A percentile compares a stretch with the other conserved stretches of the same genome.
phyloP scores from a whole-genome alignment of 2,113 vertebrate species.

The Megaleporinus macrocephalus region DNA sequence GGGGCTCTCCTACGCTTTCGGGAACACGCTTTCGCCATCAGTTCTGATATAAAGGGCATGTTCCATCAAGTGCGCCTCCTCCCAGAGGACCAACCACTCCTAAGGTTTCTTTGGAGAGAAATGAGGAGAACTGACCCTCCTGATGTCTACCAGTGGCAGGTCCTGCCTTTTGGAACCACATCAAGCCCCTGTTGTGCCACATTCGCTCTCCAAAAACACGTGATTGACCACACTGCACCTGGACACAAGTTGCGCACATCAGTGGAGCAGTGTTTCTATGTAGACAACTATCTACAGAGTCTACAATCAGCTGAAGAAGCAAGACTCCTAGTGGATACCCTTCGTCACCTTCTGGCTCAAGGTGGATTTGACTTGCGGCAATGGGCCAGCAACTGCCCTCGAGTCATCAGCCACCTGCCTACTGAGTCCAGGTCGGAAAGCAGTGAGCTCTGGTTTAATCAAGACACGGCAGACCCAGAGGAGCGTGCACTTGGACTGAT shows the following conservation, averaged over 20 bases:
- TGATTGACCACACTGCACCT: neutral
- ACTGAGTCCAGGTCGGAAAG: neutral
- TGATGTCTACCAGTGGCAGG: slow-evolving; percentile 45
- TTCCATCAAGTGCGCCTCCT: neutral
- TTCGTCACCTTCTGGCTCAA: neutral
- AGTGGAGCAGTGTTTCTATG: slow-evolving; percentile 40
- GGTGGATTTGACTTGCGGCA: slow-evolving; percentile 37
- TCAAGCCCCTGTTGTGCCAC: slow-evolving; percentile 48
- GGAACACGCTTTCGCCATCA: neutral
- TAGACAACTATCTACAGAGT: slow-evolving; percentile 40
- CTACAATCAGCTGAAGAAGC: neutral
- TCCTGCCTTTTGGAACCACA: slow-evolving; percentile 17
- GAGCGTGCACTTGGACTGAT: neutral
- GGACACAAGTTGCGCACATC: no score
- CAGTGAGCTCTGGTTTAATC: neutral
- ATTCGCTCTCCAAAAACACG: slow-evolving; percentile 41
- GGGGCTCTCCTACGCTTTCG: neutral
- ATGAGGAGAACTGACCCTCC: neutral
- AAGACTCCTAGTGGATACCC: neutral
- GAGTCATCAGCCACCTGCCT: neutral
- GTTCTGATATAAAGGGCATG: neutral
- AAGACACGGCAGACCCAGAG: neutral
- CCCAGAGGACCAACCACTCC: neutral
- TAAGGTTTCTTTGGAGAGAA: neutral
- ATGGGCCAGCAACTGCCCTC: slow-evolving; percentile 18